phyloP scores from a whole-genome alignment of 2,888 invertebrate species.

The Orchestes rusci region DNA sequence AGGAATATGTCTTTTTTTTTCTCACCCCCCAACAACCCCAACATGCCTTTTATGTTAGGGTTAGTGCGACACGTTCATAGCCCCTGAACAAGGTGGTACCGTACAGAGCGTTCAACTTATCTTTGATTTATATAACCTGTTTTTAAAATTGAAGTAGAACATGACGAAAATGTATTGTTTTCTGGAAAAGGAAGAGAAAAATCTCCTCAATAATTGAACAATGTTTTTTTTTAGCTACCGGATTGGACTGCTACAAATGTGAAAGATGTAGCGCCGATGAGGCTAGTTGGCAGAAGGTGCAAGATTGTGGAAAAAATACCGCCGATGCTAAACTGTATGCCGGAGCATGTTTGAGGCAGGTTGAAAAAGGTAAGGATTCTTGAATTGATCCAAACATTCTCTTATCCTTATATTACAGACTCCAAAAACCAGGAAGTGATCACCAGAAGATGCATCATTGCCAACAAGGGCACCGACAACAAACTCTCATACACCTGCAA shows the following conservation, averaged over 20 bases:
- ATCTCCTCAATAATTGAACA: too few relatives aligned
- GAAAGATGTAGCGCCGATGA: constrained; percentile 10
- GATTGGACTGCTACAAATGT: constrained; percentile 22
- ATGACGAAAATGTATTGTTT: too few relatives aligned
- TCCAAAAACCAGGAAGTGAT: constrained; percentile 15
- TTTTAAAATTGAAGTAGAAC: too few relatives aligned
- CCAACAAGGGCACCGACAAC: constrained; percentile 12
- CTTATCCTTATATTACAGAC: constrained; percentile 14
- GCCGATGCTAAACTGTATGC: not conserved
- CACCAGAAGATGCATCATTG: constrained; percentile 18
- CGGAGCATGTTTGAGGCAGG: constrained; percentile 22
- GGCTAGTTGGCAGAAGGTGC: constrained; percentile 10
- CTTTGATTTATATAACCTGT: too few relatives aligned
- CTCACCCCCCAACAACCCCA: too few relatives aligned
- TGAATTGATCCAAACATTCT: not conserved
- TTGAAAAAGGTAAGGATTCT: constrained; percentile 16
- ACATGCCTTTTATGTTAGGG: too few relatives aligned
- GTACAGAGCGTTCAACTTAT: too few relatives aligned
- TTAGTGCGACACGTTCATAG: too few relatives aligned
- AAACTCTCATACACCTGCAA: constrained; percentile 10
- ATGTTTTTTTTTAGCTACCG: constrained; percentile 16
- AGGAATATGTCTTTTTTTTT: too few relatives aligned
- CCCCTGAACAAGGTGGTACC: too few relatives aligned
- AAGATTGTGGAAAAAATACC: constrained; percentile 14
- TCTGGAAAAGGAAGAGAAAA: too few relatives aligned